Percentiles rank a stretch among this genome's conserved stretches.
phyloP scores from a whole-genome alignment of 2,888 invertebrate genomes.

The Micoletzkya japonica region DNA sequence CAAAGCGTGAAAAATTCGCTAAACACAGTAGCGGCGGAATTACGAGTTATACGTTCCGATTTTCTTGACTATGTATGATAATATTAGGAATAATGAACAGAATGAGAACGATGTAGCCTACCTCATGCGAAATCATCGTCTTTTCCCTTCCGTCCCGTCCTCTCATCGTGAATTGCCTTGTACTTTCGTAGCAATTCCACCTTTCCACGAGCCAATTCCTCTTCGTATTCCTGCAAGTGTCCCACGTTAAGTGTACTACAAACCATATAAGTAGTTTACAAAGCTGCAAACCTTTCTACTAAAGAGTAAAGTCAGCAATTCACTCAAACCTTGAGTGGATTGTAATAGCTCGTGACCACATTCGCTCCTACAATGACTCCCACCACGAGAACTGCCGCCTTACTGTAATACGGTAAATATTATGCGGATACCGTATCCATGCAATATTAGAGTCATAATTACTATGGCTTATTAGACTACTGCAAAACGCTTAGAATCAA shows the following conservation, averaged over 20 bases:
- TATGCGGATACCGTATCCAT: not conserved
- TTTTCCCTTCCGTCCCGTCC: slow-evolving; percentile 18
- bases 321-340: slow-evolving; percentile 44
- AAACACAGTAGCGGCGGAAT: too few relatives aligned
- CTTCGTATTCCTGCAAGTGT: slow-evolving; percentile 46
- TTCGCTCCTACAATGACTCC: slow-evolving; percentile 52
- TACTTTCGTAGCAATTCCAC: slow-evolving; percentile 48
- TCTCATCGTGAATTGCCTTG: slow-evolving; percentile 44
- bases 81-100: too few relatives aligned
- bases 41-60: too few relatives aligned
- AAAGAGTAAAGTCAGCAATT: not conserved
- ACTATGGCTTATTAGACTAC: not conserved
- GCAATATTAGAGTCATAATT: not conserved
- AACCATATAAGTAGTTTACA: not conserved
- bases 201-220: slow-evolving; percentile 51
- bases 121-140: too few relatives aligned
- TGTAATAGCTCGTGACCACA: slow-evolving; percentile 44
- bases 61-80: too few relatives aligned
- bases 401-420: slow-evolving; percentile 31
- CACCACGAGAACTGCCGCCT: slow-evolving; percentile 42
- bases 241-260: not conserved
- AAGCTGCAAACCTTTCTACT: not conserved
- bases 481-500: not conserved
- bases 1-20: too few relatives aligned
- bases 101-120: too few relatives aligned